These are phyloP conservation scores for Drosophila tristis DNA, from an alignment of 1,140 invertebrate species.

Conservation along the genomic window DNA sequence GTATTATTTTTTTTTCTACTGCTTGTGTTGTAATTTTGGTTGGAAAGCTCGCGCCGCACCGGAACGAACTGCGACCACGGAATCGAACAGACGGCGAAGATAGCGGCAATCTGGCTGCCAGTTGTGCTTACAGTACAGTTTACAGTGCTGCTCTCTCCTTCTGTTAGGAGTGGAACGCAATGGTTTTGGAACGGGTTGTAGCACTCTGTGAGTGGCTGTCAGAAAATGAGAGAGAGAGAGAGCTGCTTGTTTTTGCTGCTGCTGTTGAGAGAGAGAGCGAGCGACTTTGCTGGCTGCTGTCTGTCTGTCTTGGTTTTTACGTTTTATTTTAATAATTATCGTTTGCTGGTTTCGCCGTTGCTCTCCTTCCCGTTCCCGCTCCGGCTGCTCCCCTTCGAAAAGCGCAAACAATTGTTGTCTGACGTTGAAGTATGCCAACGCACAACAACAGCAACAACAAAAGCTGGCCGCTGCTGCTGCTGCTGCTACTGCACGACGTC, in stretches of 20 bases:
- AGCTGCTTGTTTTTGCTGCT: neutral
- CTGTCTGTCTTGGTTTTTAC: slow-evolving; percentile 9
- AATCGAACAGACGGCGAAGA: slow-evolving; percentile 7
- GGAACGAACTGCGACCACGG: too few species aligned
- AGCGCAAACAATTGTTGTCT: slow-evolving; percentile 30
- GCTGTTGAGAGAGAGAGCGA: neutral
- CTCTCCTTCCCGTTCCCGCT: too few species aligned
- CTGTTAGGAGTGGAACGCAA: slow-evolving; percentile 4
- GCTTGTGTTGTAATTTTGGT: too few species aligned
- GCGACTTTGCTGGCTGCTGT: neutral
- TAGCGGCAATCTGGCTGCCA: slow-evolving; percentile 12
- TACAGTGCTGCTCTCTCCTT: slow-evolving; percentile 8
- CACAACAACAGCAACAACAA: slow-evolving; percentile 42
- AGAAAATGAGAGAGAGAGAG: neutral
- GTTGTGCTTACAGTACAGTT: neutral
- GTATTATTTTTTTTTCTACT: neutral
- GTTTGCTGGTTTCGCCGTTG: slow-evolving; percentile 15
- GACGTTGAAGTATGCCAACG: slow-evolving; percentile 37
- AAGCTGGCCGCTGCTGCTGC: neutral
- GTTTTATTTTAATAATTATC: slow-evolving; percentile 43
- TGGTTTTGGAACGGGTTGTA: slow-evolving; percentile 12
- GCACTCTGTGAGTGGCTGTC: slow-evolving; percentile 8
- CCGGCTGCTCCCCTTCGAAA: slow-evolving; percentile 9
- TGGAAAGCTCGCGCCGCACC: too few species aligned
- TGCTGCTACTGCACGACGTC: slow-evolving; percentile 13